A percentile compares a stretch with the other conserved stretches of the same genome.
phyloP scores from a whole-genome alignment of 2,113 vertebrate genomes.

The Epinephelus moara region DNA sequence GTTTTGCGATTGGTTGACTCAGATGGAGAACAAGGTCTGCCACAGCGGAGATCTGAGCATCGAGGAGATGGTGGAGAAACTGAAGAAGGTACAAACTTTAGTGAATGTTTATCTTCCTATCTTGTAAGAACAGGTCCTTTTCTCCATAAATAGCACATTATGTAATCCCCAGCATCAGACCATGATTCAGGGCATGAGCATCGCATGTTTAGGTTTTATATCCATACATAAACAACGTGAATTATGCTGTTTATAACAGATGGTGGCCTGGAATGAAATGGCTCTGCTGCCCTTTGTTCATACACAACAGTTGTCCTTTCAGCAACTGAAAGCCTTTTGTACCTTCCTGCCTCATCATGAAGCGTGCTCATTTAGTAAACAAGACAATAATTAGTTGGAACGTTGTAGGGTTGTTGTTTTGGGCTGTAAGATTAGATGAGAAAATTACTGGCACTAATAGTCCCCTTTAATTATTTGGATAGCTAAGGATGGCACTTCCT shows the following conservation, averaged over 20 bases:
- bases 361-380: slow-evolving; percentile 13
- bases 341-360: slow-evolving; percentile 21
- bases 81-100: slow-evolving; percentile 90
- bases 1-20: slow-evolving; percentile 93
- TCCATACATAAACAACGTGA: slow-evolving; percentile 49
- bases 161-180: background rate
- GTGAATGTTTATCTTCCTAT: background rate
- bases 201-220: slow-evolving; percentile 17
- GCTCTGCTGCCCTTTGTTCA: slow-evolving; percentile 45
- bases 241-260: slow-evolving; percentile 51
- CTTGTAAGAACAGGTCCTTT: background rate
- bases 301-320: slow-evolving; percentile 54
- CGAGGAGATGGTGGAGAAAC: slow-evolving; percentile 95
- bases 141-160: background rate
- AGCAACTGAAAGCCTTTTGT: slow-evolving; percentile 50
- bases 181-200: background rate
- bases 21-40: slow-evolving; percentile 94
- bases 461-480: background rate
- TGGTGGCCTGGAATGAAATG: slow-evolving; percentile 56
- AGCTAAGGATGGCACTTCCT: background rate
- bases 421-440: slow-evolving; percentile 11
- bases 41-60: slow-evolving; percentile 90
- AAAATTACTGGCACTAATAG: slow-evolving; percentile 6
- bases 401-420: background rate
- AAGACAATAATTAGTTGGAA: slow-evolving; percentile 31